These are phyloP conservation scores for Dasysyrphus tricinctus DNA, from an alignment of 2,888 invertebrate species.

Conservation along the genomic window DNA sequence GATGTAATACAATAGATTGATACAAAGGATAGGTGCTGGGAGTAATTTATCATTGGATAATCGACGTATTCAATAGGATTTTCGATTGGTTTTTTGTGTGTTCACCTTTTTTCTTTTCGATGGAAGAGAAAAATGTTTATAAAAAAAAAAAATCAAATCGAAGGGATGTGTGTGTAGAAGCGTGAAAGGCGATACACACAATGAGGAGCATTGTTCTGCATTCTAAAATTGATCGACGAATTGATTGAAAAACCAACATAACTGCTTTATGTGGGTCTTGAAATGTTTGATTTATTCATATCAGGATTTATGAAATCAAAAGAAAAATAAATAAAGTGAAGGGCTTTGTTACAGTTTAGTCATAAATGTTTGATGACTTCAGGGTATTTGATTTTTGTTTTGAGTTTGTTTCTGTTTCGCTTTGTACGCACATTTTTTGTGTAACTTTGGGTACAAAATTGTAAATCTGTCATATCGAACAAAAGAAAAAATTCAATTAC, in stretches of 20 bases:
- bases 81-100: conserved; percentile 63
- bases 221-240: conserved; percentile 48
- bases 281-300: conserved; percentile 46
- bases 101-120: conserved; percentile 14
- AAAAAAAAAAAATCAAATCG: not conserved
- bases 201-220: conserved; percentile 41
- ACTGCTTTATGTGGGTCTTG: conserved; percentile 19
- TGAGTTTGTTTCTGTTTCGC: not conserved
- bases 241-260: conserved; percentile 41
- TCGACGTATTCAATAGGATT: conserved; percentile 66
- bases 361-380: conserved; percentile 66
- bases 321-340: conserved; percentile 3
- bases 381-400: not conserved
- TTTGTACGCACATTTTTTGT: not conserved
- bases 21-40: conserved; percentile 62
- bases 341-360: conserved; percentile 62
- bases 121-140: conserved; percentile 17
- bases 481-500: not conserved
- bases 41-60: conserved; percentile 74
- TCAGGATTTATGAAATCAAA: not conserved
- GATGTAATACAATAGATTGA: conserved; percentile 41
- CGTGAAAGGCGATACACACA: conserved; percentile 36
- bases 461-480: not conserved
- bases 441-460: not conserved
- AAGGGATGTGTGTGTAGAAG: conserved; percentile 7